Conservation (phyloP, 2,113 vertebrate species). For the Phylloscopus whistleri region DNA sequence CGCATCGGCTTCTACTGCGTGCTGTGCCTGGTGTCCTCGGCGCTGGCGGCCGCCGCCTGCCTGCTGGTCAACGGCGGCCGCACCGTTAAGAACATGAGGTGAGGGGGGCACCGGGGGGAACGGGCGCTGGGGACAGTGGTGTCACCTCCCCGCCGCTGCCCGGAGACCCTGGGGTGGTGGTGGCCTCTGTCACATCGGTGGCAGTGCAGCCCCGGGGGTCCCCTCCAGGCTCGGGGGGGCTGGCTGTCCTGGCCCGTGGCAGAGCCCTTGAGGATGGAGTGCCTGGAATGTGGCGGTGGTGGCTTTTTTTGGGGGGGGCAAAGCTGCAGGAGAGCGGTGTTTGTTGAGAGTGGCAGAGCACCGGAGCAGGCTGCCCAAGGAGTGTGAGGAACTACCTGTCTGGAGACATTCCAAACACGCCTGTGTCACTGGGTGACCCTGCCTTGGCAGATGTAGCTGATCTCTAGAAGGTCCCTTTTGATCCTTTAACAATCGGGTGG, state of each 20-base stretch:
- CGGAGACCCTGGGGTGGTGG: background rate
- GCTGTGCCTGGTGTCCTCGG: slow-evolving; percentile 79
- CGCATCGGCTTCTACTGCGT: slow-evolving; percentile 83
- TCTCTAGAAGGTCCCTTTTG: background rate
- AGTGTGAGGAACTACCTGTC: background rate
- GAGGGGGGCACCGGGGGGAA: background rate
- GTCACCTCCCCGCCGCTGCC: background rate
- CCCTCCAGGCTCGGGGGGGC: background rate
- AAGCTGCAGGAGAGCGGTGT: background rate
- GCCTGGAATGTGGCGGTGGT: background rate
- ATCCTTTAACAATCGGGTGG: fast-evolving
- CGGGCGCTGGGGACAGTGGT: background rate
- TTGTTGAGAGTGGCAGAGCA: background rate
- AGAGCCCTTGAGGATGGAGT: background rate
- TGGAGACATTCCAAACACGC: background rate
- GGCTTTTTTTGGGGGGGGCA: background rate
- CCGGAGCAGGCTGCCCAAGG: background rate
- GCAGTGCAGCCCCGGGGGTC: background rate
- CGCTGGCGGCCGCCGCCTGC: slow-evolving; percentile 74
- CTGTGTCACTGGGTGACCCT: background rate
- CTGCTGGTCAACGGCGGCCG: slow-evolving; percentile 87
- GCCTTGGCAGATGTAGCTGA: too few species aligned
- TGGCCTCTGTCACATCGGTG: background rate
- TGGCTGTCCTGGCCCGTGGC: background rate
- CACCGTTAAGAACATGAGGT: slow-evolving; percentile 92